Evolutionary conservation across 2,888 invertebrate genomes (phyloP), one percentile per base, ranked within the genome.

Genomic region (Callinectes sapidus): DNA sequence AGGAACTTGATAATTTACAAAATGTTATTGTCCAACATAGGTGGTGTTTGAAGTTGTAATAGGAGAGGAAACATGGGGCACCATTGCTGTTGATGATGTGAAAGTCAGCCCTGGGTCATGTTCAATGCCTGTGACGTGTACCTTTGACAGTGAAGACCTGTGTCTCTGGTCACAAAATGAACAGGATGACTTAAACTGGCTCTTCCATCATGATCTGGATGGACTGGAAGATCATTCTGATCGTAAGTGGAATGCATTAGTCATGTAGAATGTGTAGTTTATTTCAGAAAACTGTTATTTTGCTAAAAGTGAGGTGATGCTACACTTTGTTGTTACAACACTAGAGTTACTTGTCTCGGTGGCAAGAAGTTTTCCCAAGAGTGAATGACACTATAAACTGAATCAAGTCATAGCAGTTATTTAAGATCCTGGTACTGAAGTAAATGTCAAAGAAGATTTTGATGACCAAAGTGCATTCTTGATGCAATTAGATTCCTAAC

Each of bases 51-150:
- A 92, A 71, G 90, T 32, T 16, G 8, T 91, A 32, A 81, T 85
- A 23, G 88, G 85, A 6, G 39, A 89, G 18, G 86, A 18, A 18
- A 86, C n/a, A 28, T 87, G 55, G 87, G 93, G 91, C 13, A 32
- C 16, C 35, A 42, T 93, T 14, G 85, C 89, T n/a, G 42, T 93
- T n/a, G 93, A 93, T 77, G 93, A 93, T 42, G 87, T 93, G 1
- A 55, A 39, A 48, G 87, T 91, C 1, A 48, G 18, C 6, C 89
- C 89, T 10, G 87, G 87, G 18, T 39, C 55, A 23, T 93, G 93
- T 61, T 86, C 91, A 18, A 39, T 66, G 85, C 91, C 91, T 16
- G 89, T 42, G 16, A 28, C 93, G 0, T 93, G 93, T 35, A 90
- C 39, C 85, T 93, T 93, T 42, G 93, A 93, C 28, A 48, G 39